Base-by-base conservation (phyloP, 2,888 invertebrate species). In the Pharmacophagus antenor region DNA sequence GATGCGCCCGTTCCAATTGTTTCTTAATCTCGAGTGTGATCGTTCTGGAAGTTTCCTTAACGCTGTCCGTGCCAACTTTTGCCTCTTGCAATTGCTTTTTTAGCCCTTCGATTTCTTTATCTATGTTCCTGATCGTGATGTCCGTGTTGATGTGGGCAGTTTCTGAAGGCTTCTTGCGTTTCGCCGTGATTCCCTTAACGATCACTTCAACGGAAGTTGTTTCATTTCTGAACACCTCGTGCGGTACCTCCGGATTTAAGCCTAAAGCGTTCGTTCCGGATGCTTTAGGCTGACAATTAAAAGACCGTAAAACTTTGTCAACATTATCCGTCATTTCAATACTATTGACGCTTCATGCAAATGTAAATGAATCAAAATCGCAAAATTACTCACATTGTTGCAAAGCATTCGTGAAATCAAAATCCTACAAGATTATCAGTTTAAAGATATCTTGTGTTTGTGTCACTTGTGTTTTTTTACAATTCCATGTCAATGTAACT, bases 181-280 rank as follows among this genome's bases (percentile, higher is more conserved):
- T 72, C 54, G 72, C 72, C 3, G 73, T 67, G 5, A 85, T 70
- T 65, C 84, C 82, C 72, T 86, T 87, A 1, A 86, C 82, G 31
- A 84, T 76, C 3, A 87, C 80, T 71, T 88, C 87, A 1, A 87
- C 80, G 1, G 86, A 82, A 22, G 84, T 85, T 10, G 82, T 84
- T 23, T 83, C 80, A 60, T 87, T 87, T 63, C 82, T 76, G 61
- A 84, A 85, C 3, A 86, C 80, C 67, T 86, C 83, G 49, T 76
- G 80, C 0, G 82, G 71, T 31, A 17, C 60, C 7, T 47, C 27
- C 6, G 41, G 10, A 46, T 58, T 64, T 8, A 56, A 51, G 18
- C 41, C 54, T 0, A 59, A 7, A 21, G 41, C 56, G 3, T 42
- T 47, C 1, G 72, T 73, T 12, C 71, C 72, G 4, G 72, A 67